Conservation (phyloP, 2,888 invertebrate genomes). For the Yponomeuta evonymella region DNA sequence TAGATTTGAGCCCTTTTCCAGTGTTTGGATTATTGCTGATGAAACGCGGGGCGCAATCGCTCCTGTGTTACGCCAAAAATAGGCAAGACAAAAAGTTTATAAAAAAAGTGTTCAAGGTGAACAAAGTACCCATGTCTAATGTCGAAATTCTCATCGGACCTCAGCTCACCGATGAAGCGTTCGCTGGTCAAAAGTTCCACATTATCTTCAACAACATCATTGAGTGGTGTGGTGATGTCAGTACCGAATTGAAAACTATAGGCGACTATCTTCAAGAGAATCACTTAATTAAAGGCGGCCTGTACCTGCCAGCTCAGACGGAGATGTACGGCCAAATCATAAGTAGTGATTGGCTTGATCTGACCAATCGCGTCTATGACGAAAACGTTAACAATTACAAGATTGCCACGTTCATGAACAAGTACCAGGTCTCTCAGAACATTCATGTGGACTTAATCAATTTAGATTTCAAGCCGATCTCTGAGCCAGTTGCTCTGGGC, state of each 20-base stretch:
- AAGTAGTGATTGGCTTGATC: conserved; percentile 75
- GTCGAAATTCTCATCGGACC: conserved; percentile 53
- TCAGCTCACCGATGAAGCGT: conserved; percentile 39
- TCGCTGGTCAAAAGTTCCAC: conserved; percentile 60
- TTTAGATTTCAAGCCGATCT: conserved; percentile 54
- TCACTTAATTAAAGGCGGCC: conserved; percentile 57
- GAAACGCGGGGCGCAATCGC: conserved; percentile 58
- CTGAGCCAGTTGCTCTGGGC: conserved; percentile 45
- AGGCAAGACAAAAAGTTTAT: conserved; percentile 57
- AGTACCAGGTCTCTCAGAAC: conserved; percentile 77
- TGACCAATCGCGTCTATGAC: conserved; percentile 75
- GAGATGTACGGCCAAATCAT: conserved; percentile 75
- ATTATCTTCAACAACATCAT: conserved; percentile 73
- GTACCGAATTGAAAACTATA: conserved; percentile 44
- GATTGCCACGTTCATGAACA: conserved; percentile 75
- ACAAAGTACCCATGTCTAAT: conserved; percentile 51
- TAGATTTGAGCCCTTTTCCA: conserved; percentile 80
- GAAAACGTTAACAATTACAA: conserved; percentile 70
- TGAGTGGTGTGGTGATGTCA: conserved; percentile 75
- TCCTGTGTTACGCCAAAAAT: conserved; percentile 61
- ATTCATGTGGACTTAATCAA: conserved; percentile 63
- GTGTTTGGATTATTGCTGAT: conserved; percentile 77
- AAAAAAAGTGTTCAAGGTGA: conserved; percentile 35
- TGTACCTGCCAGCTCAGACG: conserved; percentile 71
- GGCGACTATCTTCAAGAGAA: conserved; percentile 40